Conservation (phyloP, 1,140 invertebrate species). For the Pemphigus obesinymphae region DNA sequence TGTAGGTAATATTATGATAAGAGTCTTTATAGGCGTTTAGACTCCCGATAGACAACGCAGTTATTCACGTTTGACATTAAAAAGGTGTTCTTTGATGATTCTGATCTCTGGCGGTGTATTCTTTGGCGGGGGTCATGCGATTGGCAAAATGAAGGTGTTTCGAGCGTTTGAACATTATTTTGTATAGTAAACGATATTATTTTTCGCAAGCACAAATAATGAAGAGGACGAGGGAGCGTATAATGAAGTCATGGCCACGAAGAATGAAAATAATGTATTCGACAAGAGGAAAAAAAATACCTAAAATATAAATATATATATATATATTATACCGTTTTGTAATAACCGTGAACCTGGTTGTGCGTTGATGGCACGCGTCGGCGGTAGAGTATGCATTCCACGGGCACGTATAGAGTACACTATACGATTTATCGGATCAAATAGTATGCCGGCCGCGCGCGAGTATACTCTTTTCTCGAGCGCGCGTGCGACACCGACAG, state of each 20-base stretch:
- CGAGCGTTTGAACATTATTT: neutral
- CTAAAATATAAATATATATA: neutral
- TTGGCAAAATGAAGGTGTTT: neutral
- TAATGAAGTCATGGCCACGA: neutral
- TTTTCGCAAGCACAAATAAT: no score
- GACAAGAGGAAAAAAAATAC: neutral
- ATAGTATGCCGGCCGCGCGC: neutral
- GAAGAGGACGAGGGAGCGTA: neutral
- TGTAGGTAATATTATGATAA: neutral
- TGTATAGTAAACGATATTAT: neutral
- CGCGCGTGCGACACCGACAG: neutral
- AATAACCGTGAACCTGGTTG: neutral
- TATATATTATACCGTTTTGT: neutral
- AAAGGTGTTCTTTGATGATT: neutral
- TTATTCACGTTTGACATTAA: neutral
- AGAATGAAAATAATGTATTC: no score
- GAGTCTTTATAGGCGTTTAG: neutral
- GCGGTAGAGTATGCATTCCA: neutral
- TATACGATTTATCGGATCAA: conserved; percentile 4
- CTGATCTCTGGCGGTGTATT: neutral
- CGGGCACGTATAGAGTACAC: neutral
- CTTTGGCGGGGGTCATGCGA: neutral
- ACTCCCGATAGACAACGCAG: neutral
- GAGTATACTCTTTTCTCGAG: neutral
- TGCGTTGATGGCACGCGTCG: conserved; percentile 4